Evolutionary conservation across 1,140 invertebrate genomes (phyloP).

Genomic region (Parapsyche elsis): DNA sequence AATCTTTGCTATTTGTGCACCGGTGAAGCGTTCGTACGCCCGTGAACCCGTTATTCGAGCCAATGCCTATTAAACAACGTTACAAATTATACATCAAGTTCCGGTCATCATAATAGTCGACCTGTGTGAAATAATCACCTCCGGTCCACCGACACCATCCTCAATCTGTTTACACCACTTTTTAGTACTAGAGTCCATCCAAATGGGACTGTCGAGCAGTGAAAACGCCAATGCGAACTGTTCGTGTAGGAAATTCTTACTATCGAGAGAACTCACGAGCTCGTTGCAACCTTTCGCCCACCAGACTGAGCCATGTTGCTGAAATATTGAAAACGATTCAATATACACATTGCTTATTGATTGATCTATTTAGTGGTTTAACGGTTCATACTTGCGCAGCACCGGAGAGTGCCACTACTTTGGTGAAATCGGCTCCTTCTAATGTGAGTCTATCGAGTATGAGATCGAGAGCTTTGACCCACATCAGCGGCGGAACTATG

Average conservation of each 20-base stretch:
- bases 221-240: constrained; percentile 85
- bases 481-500: constrained; percentile 88
- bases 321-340: constrained; percentile 54
- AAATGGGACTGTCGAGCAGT: constrained; percentile 86
- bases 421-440: constrained; percentile 84
- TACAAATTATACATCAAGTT: background rate
- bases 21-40: constrained; percentile 95
- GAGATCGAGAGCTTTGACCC: constrained; percentile 95
- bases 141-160: constrained; percentile 80
- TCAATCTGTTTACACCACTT: constrained; percentile 85
- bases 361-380: constrained; percentile 1
- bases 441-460: constrained; percentile 86
- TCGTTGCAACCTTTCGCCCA: constrained; percentile 83
- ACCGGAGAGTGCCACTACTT: constrained; percentile 86
- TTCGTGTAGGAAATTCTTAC: constrained; percentile 83
- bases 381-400: constrained; percentile 80
- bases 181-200: constrained; percentile 95
- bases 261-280: constrained; percentile 74
- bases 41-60: constrained; percentile 90
- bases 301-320: constrained; percentile 98
- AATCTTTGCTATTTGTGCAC: constrained; percentile 92
- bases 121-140: constrained; percentile 64
- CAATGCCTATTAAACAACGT: constrained; percentile 70
- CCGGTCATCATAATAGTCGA: background rate
- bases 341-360: background rate